phyloP scores from a whole-genome alignment of 2,113 vertebrate species.

The Gambusia holbrooki region DNA sequence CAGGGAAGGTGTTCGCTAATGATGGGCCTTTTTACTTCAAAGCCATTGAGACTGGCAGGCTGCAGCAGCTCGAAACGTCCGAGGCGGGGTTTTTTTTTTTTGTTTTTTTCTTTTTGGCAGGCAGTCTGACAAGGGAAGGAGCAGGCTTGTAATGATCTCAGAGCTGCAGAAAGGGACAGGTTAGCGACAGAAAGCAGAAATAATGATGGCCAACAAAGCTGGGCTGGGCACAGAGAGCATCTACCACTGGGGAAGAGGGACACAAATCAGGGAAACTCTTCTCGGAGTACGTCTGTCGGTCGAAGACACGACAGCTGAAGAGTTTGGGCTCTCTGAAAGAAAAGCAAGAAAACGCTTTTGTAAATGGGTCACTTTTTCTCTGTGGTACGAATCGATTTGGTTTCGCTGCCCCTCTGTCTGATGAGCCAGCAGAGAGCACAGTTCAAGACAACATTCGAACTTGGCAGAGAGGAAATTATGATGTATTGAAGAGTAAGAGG shows the following conservation, averaged over 20 bases:
- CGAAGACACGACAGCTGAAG: neutral
- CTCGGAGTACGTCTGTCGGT: neutral
- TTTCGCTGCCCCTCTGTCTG: neutral
- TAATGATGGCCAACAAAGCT: neutral
- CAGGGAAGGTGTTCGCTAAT: slow-evolving; percentile 1
- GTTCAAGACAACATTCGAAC: slow-evolving; percentile 3
- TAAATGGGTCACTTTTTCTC: neutral
- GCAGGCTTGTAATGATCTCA: neutral
- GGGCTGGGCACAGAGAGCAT: neutral
- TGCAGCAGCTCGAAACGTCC: neutral
- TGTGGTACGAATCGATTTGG: neutral
- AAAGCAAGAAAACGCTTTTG: neutral
- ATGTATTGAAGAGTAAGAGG: slow-evolving; percentile 12
- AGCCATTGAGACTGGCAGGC: neutral
- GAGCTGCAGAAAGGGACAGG: neutral
- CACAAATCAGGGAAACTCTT: neutral
- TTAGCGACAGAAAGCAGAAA: neutral
- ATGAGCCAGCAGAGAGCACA: neutral
- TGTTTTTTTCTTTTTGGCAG: neutral
- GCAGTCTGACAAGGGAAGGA: neutral
- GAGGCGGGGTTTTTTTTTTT: no score
- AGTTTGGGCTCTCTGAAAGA: neutral
- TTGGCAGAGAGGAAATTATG: slow-evolving; percentile 5
- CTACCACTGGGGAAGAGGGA: neutral
- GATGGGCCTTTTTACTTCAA: slow-evolving; percentile 7